These are phyloP conservation scores for Trichoplusia ni DNA, from an alignment of 1,140 invertebrate genomes.

Conservation along the genomic window DNA sequence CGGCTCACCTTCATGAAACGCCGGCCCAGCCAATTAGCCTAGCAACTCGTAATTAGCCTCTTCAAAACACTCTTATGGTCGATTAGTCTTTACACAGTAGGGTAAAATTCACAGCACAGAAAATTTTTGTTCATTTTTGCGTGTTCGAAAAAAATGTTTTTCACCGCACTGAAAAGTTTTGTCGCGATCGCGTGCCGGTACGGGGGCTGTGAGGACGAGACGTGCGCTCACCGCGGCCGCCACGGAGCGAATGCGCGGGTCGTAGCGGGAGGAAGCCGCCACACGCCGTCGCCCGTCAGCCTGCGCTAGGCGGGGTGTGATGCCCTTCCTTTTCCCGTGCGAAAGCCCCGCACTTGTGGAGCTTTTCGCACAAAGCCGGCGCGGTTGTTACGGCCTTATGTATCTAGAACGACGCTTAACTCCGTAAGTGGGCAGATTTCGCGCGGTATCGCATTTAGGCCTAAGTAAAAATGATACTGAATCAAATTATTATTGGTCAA, in stretches of 20 bases:
- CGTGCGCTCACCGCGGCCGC: constrained; percentile 54
- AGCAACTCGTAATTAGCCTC: constrained; percentile 75
- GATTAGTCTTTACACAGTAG: constrained; percentile 66
- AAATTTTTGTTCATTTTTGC: constrained; percentile 61
- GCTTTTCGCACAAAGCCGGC: constrained; percentile 62
- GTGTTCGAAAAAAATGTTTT: constrained; percentile 48
- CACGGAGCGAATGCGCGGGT: constrained; percentile 56
- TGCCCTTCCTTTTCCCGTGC: constrained; percentile 70
- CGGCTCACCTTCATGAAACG: constrained; percentile 81
- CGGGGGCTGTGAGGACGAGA: constrained; percentile 27
- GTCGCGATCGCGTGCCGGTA: constrained; percentile 64
- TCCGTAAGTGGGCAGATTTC: constrained; percentile 79
- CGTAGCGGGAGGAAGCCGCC: constrained; percentile 49
- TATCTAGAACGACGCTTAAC: constrained; percentile 54
- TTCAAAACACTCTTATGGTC: constrained; percentile 60
- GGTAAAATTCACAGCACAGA: constrained; percentile 63
- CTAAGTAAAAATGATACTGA: constrained; percentile 72
- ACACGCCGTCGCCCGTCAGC: constrained; percentile 24
- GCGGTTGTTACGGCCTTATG: constrained; percentile 47
- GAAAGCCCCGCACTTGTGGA: constrained; percentile 65
- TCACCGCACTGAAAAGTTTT: constrained; percentile 76
- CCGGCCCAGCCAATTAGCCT: constrained; percentile 78
- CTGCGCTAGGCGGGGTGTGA: constrained; percentile 61
- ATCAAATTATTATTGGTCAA: constrained; percentile 54
- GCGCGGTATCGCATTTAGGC: constrained; percentile 75